These are phyloP conservation scores for Macroramphosus scolopax DNA, from an alignment of 2,797 vertebrate species.

Conservation along the genomic window DNA sequence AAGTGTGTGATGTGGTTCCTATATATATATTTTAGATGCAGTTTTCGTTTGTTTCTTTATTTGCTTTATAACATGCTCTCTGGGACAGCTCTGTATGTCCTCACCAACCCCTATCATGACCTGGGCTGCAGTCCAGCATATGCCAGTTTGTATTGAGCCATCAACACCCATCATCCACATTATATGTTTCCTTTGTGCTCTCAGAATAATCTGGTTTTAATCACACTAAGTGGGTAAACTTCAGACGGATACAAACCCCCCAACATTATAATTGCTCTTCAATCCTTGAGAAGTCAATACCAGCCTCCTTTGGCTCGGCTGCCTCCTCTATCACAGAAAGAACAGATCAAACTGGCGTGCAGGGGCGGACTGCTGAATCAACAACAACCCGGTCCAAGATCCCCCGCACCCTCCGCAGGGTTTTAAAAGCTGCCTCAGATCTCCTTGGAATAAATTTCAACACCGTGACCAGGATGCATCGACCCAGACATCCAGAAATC, in stretches of 20 bases:
- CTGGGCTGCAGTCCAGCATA: too few species aligned
- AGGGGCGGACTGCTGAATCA: constrained; percentile 71
- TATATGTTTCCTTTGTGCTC: too few species aligned
- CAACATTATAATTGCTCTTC: background rate
- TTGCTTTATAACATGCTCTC: too few species aligned
- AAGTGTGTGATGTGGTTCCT: too few species aligned
- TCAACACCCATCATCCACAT: too few species aligned
- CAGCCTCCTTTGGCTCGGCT: constrained; percentile 36
- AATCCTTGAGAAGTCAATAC: constrained; percentile 13
- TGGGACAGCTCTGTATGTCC: too few species aligned
- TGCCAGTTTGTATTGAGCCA: too few species aligned
- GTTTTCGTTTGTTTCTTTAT: too few species aligned
- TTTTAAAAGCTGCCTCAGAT: constrained; percentile 60
- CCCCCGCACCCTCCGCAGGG: constrained; percentile 25
- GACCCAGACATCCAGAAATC: constrained; percentile 40
- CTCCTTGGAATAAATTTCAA: constrained; percentile 63
- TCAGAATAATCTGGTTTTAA: too few species aligned
- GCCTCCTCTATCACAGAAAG: constrained; percentile 32
- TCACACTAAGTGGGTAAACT: too few species aligned
- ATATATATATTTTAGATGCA: too few species aligned
- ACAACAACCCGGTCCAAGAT: constrained; percentile 51
- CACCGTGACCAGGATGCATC: constrained; percentile 21
- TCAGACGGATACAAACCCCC: background rate
- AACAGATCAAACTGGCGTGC: constrained; percentile 27
- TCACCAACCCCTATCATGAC: too few species aligned